Conservation (phyloP, 2,113 vertebrate species). For the Microcebus jonahi region DNA sequence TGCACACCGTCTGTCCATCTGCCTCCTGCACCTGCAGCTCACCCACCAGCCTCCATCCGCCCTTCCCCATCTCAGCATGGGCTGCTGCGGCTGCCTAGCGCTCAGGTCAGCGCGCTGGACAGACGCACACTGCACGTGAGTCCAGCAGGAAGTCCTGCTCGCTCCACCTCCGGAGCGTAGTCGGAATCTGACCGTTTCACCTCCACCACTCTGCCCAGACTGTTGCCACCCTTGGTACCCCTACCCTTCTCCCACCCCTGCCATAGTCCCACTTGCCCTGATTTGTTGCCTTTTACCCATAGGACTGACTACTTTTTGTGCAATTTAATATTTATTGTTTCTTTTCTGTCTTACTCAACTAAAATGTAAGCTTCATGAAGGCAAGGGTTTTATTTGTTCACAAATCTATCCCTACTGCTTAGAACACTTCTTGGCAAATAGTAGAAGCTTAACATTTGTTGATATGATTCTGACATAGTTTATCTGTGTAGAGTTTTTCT, state of each 20-base stretch:
- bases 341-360: background rate
- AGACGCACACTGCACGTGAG: rapidly evolving
- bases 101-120: rapidly evolving
- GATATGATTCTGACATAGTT: background rate
- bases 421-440: background rate
- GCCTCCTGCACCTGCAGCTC: background rate
- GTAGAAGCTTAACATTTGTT: background rate
- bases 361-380: background rate
- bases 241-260: background rate
- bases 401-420: background rate
- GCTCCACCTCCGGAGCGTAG: background rate
- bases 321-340: background rate
- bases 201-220: background rate
- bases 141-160: background rate
- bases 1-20: rapidly evolving
- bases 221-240: background rate
- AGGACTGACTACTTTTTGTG: background rate
- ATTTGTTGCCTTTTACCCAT: background rate
- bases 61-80: background rate
- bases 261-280: background rate
- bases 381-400: background rate
- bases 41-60: rapidly evolving
- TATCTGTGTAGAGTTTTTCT: background rate
- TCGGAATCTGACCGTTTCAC: background rate
- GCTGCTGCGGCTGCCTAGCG: rapidly evolving